phyloP scores from a whole-genome alignment of 2,113 vertebrate genomes.

The Leucopsar rothschildi region DNA sequence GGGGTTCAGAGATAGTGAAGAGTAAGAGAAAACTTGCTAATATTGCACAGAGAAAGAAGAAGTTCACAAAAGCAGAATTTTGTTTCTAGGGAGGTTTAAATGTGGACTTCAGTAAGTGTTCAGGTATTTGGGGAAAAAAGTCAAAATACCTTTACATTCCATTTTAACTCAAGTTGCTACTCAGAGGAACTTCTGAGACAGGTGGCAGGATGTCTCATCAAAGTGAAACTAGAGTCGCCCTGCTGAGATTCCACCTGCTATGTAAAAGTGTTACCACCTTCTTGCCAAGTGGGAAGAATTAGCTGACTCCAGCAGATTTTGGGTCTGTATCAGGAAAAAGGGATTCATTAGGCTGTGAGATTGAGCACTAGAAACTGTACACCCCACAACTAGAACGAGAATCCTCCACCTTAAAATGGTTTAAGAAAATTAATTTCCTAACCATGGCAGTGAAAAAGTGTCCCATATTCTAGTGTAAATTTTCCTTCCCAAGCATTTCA shows the following conservation, averaged over 20 bases:
- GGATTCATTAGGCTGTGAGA: neutral
- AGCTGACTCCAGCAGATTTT: neutral
- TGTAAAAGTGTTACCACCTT: neutral
- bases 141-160: neutral
- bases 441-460: neutral
- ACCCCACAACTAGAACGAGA: neutral
- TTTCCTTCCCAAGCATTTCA: neutral
- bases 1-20: neutral
- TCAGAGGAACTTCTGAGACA: constrained; percentile 7
- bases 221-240: neutral
- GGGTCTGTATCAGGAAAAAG: neutral
- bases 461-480: neutral
- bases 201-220: constrained; percentile 8
- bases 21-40: neutral
- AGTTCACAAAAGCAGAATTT: neutral
- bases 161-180: neutral
- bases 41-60: neutral
- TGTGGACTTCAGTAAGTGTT: neutral
- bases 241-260: constrained; percentile 43
- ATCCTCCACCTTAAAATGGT: neutral
- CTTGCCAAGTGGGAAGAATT: neutral
- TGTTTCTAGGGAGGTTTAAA: neutral
- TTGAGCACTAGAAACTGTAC: neutral
- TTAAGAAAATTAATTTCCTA: neutral
- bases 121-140: neutral